Conservation (phyloP, 2,113 vertebrate species). For the Heterotilapia buettikoferi region DNA sequence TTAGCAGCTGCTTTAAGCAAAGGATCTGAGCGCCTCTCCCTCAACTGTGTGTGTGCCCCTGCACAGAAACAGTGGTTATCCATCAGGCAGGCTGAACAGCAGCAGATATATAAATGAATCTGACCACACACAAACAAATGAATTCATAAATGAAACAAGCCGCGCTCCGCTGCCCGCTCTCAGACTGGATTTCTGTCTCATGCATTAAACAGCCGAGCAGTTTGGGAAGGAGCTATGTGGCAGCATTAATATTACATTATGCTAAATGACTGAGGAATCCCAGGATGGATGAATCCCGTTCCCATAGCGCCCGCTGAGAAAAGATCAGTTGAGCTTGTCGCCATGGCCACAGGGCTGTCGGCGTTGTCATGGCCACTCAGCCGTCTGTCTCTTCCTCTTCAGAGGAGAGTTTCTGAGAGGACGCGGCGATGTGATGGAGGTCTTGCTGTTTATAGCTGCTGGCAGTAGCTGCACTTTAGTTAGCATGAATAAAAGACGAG, state of each 20-base stretch:
- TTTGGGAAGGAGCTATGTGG: conserved; percentile 17
- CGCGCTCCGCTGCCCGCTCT: neutral
- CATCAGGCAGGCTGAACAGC: neutral
- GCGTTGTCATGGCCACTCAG: conserved; percentile 31
- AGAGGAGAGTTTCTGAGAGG: neutral
- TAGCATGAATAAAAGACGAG: conserved; percentile 64
- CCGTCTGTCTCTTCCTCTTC: neutral
- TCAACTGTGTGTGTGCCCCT: neutral
- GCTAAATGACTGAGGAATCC: conserved; percentile 46
- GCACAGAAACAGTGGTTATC: neutral
- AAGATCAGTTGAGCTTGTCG: conserved; percentile 30
- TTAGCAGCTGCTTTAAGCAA: neutral
- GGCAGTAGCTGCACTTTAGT: conserved; percentile 50
- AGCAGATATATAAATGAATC: conserved; percentile 17
- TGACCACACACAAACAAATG: conserved; percentile 22
- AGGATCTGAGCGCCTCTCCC: neutral
- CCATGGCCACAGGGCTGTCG: conserved; percentile 37
- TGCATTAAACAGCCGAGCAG: conserved; percentile 35
- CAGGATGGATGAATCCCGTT: conserved; percentile 44
- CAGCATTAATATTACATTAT: conserved; percentile 59
- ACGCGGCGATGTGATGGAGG: neutral
- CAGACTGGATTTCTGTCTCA: neutral
- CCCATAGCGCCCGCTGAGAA: conserved; percentile 14
- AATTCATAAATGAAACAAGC: conserved; percentile 29
- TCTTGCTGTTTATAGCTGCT: conserved; percentile 12